Conservation (phyloP, 1,140 invertebrate species). For the Drosophila jambulina region DNA sequence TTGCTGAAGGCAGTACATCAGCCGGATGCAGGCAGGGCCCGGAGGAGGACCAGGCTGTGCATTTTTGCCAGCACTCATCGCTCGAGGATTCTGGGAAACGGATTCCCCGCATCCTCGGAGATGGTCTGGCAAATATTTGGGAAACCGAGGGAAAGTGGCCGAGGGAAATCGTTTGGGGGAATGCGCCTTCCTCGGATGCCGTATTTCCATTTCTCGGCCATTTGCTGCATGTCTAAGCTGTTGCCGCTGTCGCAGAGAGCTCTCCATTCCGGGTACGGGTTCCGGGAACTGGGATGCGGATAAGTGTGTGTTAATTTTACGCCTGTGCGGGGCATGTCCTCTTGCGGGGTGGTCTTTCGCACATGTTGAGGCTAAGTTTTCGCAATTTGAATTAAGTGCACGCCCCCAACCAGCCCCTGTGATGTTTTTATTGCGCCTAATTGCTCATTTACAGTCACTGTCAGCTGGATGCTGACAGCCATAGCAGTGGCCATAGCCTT, state of each 20-base stretch:
- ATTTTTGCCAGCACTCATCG: slow-evolving; percentile 40
- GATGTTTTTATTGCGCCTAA: slow-evolving; percentile 78
- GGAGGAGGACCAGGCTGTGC: slow-evolving; percentile 39
- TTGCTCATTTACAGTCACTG: slow-evolving; percentile 71
- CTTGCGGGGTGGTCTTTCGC: slow-evolving; percentile 7
- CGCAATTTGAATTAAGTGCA: slow-evolving; percentile 80
- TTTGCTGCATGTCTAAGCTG: slow-evolving; percentile 74
- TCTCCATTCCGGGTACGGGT: slow-evolving; percentile 8
- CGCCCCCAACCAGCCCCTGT: slow-evolving; percentile 20
- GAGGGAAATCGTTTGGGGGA: slow-evolving; percentile 28
- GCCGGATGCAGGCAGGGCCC: slow-evolving; percentile 39
- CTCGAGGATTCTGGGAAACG: slow-evolving; percentile 12
- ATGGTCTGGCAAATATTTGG: slow-evolving; percentile 12
- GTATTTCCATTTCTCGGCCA: slow-evolving; percentile 67
- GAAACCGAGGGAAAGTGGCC: slow-evolving; percentile 7
- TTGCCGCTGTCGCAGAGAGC: slow-evolving; percentile 37
- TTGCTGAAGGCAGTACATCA: slow-evolving; percentile 63
- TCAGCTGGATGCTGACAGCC: slow-evolving; percentile 8
- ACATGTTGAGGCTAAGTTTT: slow-evolving; percentile 62
- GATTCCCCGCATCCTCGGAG: not conserved
- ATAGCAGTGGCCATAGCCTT: no score
- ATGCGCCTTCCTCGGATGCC: slow-evolving; percentile 23
- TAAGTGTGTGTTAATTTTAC: slow-evolving; percentile 77
- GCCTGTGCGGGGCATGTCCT: slow-evolving; percentile 29
- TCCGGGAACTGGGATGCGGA: slow-evolving; percentile 5